Base-by-base conservation (phyloP, 2,797 vertebrate species). In the Clarias platycephalus region DNA sequence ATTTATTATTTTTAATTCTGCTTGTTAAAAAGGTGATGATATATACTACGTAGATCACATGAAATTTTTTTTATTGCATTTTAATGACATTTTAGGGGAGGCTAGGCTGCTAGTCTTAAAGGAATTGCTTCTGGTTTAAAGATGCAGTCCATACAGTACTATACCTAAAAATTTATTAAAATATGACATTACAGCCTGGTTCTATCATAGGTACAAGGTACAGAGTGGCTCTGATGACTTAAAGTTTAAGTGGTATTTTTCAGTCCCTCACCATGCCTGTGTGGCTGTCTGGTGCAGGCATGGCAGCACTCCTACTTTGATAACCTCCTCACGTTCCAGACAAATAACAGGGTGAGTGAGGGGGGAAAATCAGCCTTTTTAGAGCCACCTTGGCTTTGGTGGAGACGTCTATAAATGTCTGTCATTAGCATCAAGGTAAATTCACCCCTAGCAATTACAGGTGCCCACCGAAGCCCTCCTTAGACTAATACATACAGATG, bases 341-440 rank as follows among this genome's bases (percentile, higher is more conserved):
- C 89, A 90, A 91, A 92, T 92, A 89, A 92, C 86, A 92, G 89
- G 88, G 81, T 87, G 82, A 83, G 78, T 83, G 64, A 85, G 80
- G 81, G 81, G 85, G 85, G 84, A 62, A 86, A 87, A 86, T 89
- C 84, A 77, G 62, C 34, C 83, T 84, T 88, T 82, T 87, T 62
- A 84, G 85, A 85, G 86, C 67, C 83, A 85, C 87, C 82, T 81
- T 79, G 82, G 87, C 86, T 87, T 79, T 84, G 83, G 86, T 84
- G 83, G 86, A 90, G 89, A 90, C 83, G 80, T 87, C 82, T 83
- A 89, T 88, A 86, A 90, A 90, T 83, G 68, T 86, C 89, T 92
- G 89, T 92, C 89, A 91, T 92, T 92, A 91, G 63, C 70, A 49
- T 26, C 70, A 83, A 91, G 86, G 86, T 88, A 87, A 89, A 90